phyloP scores from a whole-genome alignment of 1,140 invertebrate species.

The Conus ventricosus region DNA sequence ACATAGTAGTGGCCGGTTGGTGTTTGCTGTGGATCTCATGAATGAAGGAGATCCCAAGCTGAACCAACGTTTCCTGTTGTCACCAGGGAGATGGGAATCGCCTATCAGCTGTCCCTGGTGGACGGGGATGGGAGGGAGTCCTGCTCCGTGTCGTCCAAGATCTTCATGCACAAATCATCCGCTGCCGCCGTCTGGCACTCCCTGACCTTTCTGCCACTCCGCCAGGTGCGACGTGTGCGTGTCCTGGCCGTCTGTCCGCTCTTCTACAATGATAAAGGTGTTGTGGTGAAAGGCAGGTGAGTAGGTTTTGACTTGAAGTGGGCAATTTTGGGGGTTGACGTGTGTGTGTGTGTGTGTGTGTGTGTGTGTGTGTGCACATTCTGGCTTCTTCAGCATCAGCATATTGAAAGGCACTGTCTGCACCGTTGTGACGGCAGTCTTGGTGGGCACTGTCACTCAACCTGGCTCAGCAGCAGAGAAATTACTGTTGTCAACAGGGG shows the following conservation, averaged over 20 bases:
- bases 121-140: conserved; percentile 54
- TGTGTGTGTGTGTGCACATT: conserved; percentile 1
- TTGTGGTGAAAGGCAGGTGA: conserved; percentile 56
- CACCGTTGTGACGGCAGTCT: too few species aligned
- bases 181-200: conserved; percentile 56
- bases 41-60: too few species aligned
- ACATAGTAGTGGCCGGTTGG: too few species aligned
- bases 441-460: too few species aligned
- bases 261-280: conserved; percentile 57
- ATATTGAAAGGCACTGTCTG: too few species aligned
- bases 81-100: conserved; percentile 53
- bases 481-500: too few species aligned
- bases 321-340: neutral
- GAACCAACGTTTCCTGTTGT: conserved; percentile 16
- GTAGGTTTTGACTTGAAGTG: neutral
- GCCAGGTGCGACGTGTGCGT: conserved; percentile 45
- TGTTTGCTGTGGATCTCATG: too few species aligned
- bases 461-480: too few species aligned
- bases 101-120: conserved; percentile 56
- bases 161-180: conserved; percentile 56
- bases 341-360: neutral
- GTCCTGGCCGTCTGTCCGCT: conserved; percentile 59
- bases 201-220: conserved; percentile 50
- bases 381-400: too few species aligned
- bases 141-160: conserved; percentile 43